Base-by-base conservation (phyloP, 2,888 invertebrate species). In the Eutolmus rufibarbis region DNA sequence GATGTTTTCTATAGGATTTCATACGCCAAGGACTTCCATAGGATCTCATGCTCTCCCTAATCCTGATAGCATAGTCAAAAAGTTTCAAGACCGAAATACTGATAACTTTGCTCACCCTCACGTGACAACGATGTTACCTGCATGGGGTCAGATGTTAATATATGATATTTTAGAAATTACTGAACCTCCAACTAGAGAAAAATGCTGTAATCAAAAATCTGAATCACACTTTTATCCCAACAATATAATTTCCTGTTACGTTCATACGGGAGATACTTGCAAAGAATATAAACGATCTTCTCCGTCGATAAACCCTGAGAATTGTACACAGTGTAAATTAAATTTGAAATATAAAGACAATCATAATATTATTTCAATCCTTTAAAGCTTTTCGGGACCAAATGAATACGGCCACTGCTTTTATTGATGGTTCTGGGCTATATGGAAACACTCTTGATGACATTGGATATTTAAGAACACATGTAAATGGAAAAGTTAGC, bases 381-480 rank as follows among this genome's bases (percentile, higher is more conserved):
- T 19, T 40, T 77, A 51, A 40, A 86, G 57, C 31, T 40, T 86
- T 86, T 46, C 74, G 97, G 78, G 96, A 97, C 90, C 97, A 97
- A 91, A 96, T 97, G 95, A 97, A 97, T 92, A 93, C 96, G 88
- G 97, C 96, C 0, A 96, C 97, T 0, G 95, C 96, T 1, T 97
- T 96, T 91, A 93, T 98, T 87, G 98, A 98, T 90, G 97, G 95
- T 0, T 97, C 97, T 0, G 96, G 95, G 1, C 92, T 98, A 86
- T 98, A 98, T 91, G 97, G 97, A 14, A 95, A 94, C 88, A 96
- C 96, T 0, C 95, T 96, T 85, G 95, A 95, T 88, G 95, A 95
- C 89, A 93, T 96, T 2, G 94, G 96, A 82, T 94, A 94, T 0
- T 91, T 97, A 5, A 93, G 97, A 40, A 95, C 95, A 0, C 96